A percentile compares a stretch with the other conserved stretches of the same genome.
phyloP scores from a whole-genome alignment of 2,113 vertebrate genomes.

The Paradisaea rubra region DNA sequence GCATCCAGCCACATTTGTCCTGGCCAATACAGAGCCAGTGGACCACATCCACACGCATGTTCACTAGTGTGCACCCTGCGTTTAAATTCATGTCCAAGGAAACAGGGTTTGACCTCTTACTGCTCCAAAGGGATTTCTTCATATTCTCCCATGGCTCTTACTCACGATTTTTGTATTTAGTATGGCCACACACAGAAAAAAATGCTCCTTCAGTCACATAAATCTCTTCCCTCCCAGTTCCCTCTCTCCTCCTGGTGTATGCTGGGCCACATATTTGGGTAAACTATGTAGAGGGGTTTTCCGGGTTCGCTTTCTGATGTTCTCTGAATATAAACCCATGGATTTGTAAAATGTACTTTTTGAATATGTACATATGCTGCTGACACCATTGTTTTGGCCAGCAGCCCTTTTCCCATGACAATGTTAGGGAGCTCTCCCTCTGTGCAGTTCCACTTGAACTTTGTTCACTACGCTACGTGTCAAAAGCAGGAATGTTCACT shows the following conservation, averaged over 20 bases:
- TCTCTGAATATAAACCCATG: neutral
- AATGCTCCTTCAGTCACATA: neutral
- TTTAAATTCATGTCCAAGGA: neutral
- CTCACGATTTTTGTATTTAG: neutral
- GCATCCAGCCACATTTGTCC: neutral
- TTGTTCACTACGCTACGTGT: neutral
- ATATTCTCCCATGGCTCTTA: neutral
- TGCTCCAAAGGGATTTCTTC: neutral
- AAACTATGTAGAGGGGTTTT: neutral
- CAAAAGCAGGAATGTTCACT: neutral
- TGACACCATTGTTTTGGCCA: slow-evolving; percentile 5
- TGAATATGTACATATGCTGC: neutral
- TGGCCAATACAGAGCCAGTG: neutral
- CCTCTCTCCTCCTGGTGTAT: neutral
- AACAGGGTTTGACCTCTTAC: neutral
- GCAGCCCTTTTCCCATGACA: slow-evolving; percentile 3
- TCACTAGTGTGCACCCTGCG: neutral
- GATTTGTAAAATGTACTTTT: neutral
- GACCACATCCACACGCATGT: fast-evolving
- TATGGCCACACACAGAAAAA: neutral
- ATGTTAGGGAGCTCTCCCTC: neutral
- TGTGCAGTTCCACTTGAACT: neutral
- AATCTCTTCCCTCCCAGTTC: neutral
- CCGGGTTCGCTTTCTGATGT: neutral
- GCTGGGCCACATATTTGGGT: neutral